phyloP scores from a whole-genome alignment of 2,113 vertebrate genomes.

The Archocentrus centrarchus region DNA sequence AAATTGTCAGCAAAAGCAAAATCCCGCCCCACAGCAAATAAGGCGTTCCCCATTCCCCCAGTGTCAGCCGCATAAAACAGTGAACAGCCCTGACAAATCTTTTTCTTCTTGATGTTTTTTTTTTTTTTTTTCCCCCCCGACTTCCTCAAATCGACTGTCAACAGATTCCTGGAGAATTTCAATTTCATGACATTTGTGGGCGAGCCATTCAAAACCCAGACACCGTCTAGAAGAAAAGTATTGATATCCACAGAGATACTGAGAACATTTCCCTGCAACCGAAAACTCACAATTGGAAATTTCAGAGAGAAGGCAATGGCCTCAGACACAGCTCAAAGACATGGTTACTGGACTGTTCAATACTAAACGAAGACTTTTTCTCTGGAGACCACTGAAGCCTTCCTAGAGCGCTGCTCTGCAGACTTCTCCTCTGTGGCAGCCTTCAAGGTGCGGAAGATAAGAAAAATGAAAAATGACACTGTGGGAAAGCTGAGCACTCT shows the following conservation, averaged over 20 bases:
- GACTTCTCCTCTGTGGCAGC: slow-evolving; percentile 69
- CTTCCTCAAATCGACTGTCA: slow-evolving; percentile 54
- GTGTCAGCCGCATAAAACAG: slow-evolving; percentile 56
- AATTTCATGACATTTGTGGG: slow-evolving; percentile 51
- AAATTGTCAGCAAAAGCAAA: slow-evolving; percentile 64
- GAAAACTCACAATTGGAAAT: slow-evolving; percentile 43
- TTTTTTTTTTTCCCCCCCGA: neutral
- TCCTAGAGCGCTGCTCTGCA: slow-evolving; percentile 57
- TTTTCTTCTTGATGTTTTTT: slow-evolving; percentile 16
- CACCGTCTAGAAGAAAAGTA: slow-evolving; percentile 20
- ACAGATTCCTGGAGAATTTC: slow-evolving; percentile 57
- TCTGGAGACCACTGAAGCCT: slow-evolving; percentile 71
- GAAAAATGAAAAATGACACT: slow-evolving; percentile 78
- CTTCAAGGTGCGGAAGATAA: slow-evolving; percentile 79
- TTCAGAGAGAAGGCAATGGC: slow-evolving; percentile 46
- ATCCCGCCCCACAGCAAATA: slow-evolving; percentile 56
- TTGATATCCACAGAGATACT: slow-evolving; percentile 57
- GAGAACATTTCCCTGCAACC: slow-evolving; percentile 32
- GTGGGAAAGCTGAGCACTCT: slow-evolving; percentile 57
- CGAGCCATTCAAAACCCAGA: slow-evolving; percentile 55
- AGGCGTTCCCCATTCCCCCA: slow-evolving; percentile 51
- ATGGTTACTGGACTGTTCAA: slow-evolving; percentile 75
- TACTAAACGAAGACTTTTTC: slow-evolving; percentile 65
- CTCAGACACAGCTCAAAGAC: slow-evolving; percentile 69
- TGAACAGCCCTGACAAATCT: slow-evolving; percentile 48